Conservation (phyloP, 1,140 invertebrate genomes). For the Diuraphis noxia region DNA sequence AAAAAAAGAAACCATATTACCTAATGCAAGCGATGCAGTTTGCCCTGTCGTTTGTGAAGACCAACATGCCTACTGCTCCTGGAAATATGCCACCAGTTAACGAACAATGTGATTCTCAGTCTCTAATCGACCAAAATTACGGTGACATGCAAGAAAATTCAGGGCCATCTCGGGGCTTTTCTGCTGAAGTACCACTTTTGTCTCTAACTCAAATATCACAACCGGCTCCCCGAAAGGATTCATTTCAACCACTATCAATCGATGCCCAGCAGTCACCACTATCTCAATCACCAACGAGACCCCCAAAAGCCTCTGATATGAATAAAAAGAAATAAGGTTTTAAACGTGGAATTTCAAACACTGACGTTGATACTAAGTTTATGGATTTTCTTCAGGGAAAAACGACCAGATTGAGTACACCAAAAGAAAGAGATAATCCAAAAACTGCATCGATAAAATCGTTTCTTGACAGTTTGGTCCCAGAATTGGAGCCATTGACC, state of each 20-base stretch:
- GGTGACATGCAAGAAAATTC: not conserved
- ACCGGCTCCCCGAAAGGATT: not conserved
- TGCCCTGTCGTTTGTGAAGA: not conserved
- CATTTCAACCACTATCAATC: not conserved
- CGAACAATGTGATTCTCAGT: not conserved
- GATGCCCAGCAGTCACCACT: not conserved
- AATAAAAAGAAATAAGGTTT: not conserved
- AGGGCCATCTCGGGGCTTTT: not conserved
- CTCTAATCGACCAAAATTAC: not conserved
- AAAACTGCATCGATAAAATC: not conserved
- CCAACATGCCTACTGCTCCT: not conserved
- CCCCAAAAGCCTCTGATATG: not conserved
- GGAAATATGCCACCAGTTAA: not conserved
- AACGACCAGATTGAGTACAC: not conserved
- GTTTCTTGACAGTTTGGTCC: not conserved
- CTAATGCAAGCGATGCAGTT: not conserved
- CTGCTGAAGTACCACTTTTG: not conserved
- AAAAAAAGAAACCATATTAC: not conserved
- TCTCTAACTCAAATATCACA: not conserved
- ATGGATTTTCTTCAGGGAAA: not conserved
- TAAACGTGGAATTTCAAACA: not conserved
- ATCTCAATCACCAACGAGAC: not conserved
- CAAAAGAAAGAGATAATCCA: not conserved
- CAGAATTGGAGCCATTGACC: not conserved
- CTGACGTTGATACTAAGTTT: not conserved